phyloP scores from a whole-genome alignment of 2,888 invertebrate species.

The Tetheella fluctuosa region DNA sequence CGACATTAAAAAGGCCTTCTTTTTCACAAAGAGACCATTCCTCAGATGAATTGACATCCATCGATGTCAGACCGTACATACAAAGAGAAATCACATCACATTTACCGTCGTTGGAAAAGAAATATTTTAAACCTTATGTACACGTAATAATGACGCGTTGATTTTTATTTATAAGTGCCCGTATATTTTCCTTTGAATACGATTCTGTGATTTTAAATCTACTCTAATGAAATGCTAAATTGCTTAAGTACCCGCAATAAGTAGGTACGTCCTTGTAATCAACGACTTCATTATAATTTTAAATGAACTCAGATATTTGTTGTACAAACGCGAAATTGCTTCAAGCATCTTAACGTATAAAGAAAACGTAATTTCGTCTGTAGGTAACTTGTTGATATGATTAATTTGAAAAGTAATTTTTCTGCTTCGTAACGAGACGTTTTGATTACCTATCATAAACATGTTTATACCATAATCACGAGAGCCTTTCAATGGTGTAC shows the following conservation, averaged over 20 bases:
- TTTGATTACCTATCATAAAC: conserved; percentile 34
- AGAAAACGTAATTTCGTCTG: conserved; percentile 1
- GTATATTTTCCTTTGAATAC: conserved; percentile 1
- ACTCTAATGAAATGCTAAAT: background rate
- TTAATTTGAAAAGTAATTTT: conserved; percentile 12
- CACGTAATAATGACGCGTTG: conserved; percentile 10
- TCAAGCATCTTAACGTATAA: background rate
- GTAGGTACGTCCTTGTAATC: background rate
- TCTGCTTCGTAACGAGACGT: conserved; percentile 13
- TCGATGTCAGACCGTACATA: conserved; percentile 63
- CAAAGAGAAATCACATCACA: conserved; percentile 60
- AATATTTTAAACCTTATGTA: conserved; percentile 43
- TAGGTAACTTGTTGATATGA: conserved; percentile 8
- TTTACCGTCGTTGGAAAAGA: conserved; percentile 45
- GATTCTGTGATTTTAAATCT: conserved; percentile 3
- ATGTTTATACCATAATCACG: conserved; percentile 42
- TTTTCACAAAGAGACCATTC: conserved; percentile 49
- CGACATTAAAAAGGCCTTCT: conserved; percentile 8
- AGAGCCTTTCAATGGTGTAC: conserved; percentile 34
- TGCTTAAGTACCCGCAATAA: background rate
- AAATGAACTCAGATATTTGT: conserved; percentile 3
- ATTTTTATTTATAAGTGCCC: background rate
- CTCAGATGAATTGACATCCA: conserved; percentile 67
- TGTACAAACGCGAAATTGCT: conserved; percentile 4
- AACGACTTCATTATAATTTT: conserved; percentile 6